Base-by-base conservation (phyloP, 2,888 invertebrate genomes). In the Macrophya annulata region DNA sequence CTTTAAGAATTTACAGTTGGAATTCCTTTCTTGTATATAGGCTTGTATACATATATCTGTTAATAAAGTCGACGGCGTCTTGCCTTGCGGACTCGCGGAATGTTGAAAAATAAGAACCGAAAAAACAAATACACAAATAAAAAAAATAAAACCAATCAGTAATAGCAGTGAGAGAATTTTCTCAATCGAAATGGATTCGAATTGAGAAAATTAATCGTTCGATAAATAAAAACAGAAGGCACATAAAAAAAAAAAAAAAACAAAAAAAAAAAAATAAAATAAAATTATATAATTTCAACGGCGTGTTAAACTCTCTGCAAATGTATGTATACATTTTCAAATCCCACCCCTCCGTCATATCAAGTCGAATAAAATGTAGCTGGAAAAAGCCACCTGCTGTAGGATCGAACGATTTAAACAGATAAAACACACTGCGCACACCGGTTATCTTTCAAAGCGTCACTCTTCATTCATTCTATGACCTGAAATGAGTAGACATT, bases 11-110 rank as follows among this genome's bases (percentile, higher is more conserved):
- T 84, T 84, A 85, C 84, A 79, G 72, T 85, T 25, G 89, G 88
- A 88, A 89, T 88, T 86, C 65, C 85, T 87, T 89, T 89, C 88
- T 89, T 88, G 81, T 25, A 25, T 62, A 62, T 62, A 62, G 4
- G 12, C 4, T 3, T 48, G 9, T 55, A 17, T 17, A 17, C 25
- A 62, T 62, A 62, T 87, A 86, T 51, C 81, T 85, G 83, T 86
- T 89, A 89, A 90, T 89, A 87, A 86, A 87, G 82, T 74, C 76
- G 40, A 12, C 77, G 45, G 43, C 84, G 77, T 25, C 82, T 65
- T 21, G 55, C n/a, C n/a, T 55, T 55, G 55, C 8, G n/a, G 55
- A 59, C n/a, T 43, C 12, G 4, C 12, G 79, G 55, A 79, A 79
- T 79, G 76, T 76, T 59, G 17, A n/a, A 55, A 45, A 51, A 45